phyloP scores from a whole-genome alignment of 2,797 vertebrate genomes.

The Neosilurus hyrtlii region DNA sequence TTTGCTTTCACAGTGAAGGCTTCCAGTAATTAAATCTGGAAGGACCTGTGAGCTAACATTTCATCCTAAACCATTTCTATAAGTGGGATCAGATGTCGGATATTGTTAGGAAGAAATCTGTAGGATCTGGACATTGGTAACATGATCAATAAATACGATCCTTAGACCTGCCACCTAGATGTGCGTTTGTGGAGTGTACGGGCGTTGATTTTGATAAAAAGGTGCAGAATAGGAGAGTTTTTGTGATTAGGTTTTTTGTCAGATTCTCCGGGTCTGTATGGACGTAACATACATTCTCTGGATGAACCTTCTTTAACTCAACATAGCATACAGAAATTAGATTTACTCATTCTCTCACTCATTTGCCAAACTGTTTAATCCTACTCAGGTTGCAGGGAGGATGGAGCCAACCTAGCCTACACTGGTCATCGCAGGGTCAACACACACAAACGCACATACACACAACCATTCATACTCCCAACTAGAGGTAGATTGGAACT shows the following conservation, averaged over 20 bases:
- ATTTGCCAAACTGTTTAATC: no score
- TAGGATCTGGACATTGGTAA: not conserved
- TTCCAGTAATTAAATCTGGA: not conserved
- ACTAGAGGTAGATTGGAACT: no score
- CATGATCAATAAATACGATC: not conserved
- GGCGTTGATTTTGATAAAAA: not conserved
- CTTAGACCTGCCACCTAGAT: not conserved
- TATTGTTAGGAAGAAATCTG: not conserved
- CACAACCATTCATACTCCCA: no score
- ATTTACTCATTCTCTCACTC: no score
- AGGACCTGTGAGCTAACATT: not conserved
- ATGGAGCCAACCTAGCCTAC: no score
- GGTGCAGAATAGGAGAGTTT: not conserved
- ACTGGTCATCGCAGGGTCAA: no score
- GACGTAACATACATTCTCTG: not conserved
- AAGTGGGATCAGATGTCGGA: not conserved
- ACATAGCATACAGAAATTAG: not conserved
- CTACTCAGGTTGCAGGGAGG: no score
- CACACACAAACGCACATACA: no score
- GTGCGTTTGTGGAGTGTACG: not conserved
- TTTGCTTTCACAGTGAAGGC: not conserved
- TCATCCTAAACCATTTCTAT: not conserved
- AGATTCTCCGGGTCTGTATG: not conserved
- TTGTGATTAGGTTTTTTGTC: not conserved
- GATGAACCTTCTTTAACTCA: not conserved